Base-by-base conservation (phyloP, 2,888 invertebrate genomes). In the Cerastoderma edule region DNA sequence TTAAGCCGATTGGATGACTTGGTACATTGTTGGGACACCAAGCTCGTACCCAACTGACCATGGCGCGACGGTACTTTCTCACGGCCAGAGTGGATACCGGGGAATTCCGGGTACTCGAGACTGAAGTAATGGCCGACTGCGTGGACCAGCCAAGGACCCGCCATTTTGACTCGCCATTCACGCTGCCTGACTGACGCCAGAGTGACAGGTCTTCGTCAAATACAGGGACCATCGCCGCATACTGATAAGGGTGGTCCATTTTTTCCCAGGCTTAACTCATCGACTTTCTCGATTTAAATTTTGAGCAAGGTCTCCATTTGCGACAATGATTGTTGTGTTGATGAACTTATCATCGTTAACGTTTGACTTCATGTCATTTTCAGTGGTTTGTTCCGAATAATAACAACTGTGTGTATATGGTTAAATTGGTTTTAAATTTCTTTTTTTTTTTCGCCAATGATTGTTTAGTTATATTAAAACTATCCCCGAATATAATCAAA, bases 81-180 rank as follows among this genome's bases (percentile, higher is more conserved):
- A 83, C 83, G 83, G 67, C 33, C 39, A 53, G 30, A 53, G 50
- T 54, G 67, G 75, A 50, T 67, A 83, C 70, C 53, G n/a, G 54
- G 83, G 83, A 64, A 83, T 80, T 73, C n/a, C 72, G 56, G 63
- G 66, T 75, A 78, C 75, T 82, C 73, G 78, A 78, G 74, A 74
- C 66, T 46, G 60, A 39, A 39, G 53, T 27, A 44, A 46, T 27
- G 27, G 35, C 32, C n/a, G 46, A 57, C 39, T 48, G 48, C 24
- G 44, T 44, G 53, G 64, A 54, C 65, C 44, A 10, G 10, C 32
- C 54, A 65, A 57, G 65, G 65, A 30, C 65, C 54, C 33, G 28
- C 39, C 32, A 44, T 64, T 64, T 64, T 65, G 65, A 30, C 65
- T 64, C 33, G 28, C 39, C 32, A 44, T 39, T 65, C 64, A n/a